Percentiles rank a stretch among this genome's conserved stretches.
Evolutionary conservation across 2,888 invertebrate genomes (phyloP).

Genomic region (Apodemia duryi): DNA sequence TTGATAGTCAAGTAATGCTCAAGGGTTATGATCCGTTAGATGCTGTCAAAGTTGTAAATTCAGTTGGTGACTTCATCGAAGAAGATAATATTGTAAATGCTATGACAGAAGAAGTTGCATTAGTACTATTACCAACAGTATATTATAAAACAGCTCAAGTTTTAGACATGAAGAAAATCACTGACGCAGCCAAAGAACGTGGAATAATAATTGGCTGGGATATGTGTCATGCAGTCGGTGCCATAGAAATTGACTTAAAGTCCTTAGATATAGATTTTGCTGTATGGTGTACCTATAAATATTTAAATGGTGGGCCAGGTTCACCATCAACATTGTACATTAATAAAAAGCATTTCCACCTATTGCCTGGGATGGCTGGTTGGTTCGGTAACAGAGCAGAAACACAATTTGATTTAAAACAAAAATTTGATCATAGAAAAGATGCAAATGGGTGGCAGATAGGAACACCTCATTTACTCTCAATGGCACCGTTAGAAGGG

Average conservation of each 20-base stretch:
- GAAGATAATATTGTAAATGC: conserved; percentile 57
- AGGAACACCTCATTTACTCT: conserved; percentile 51
- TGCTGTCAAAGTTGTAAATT: conserved; percentile 57
- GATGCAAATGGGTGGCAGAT: conserved; percentile 62
- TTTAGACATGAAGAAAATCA: conserved; percentile 55
- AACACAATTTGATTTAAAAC: conserved; percentile 52
- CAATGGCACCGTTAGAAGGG: conserved; percentile 60
- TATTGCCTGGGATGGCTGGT: conserved; percentile 53
- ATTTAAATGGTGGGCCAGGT: conserved; percentile 64
- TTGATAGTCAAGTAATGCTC: conserved; percentile 59
- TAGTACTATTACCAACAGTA: conserved; percentile 53
- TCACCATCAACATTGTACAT: conserved; percentile 54
- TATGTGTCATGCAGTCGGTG: conserved; percentile 57
- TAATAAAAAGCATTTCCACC: conserved; percentile 54
- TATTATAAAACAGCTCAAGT: conserved; percentile 60
- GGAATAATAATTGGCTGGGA: conserved; percentile 64
- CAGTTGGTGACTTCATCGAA: conserved; percentile 43
- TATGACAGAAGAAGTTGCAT: conserved; percentile 58
- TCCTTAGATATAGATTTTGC: conserved; percentile 60
- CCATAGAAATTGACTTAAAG: conserved; percentile 53
- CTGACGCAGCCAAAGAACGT: conserved; percentile 47
- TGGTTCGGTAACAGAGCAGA: conserved; percentile 59
- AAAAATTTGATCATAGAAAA: conserved; percentile 58
- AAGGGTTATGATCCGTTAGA: conserved; percentile 53
- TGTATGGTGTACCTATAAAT: conserved; percentile 68